A percentile compares a stretch with the other conserved stretches of the same genome.
These are phyloP conservation scores for Tiliqua scincoides DNA, from an alignment of 2,113 vertebrate genomes.

Conservation along the genomic window DNA sequence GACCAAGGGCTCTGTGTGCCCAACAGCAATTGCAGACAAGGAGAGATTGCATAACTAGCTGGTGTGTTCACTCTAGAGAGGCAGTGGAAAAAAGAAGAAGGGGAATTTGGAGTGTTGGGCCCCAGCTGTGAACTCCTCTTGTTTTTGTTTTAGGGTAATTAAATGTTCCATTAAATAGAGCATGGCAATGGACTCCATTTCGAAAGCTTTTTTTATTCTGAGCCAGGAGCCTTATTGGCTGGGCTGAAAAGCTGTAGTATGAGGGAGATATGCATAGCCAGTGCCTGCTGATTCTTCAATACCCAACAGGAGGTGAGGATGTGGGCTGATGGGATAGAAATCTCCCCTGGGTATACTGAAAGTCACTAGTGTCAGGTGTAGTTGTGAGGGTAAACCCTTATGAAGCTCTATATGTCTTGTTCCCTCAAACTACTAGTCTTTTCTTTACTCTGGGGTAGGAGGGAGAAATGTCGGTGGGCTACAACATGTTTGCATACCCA, in stretches of 20 bases:
- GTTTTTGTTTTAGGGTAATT: conserved; percentile 75
- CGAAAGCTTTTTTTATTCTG: conserved; percentile 55
- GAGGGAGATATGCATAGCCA: conserved; percentile 55
- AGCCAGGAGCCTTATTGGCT: conserved; percentile 42
- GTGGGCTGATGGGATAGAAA: not conserved
- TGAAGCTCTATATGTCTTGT: not conserved
- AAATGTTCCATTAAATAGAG: conserved; percentile 67
- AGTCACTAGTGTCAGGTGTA: not conserved
- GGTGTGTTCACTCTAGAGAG: conserved; percentile 24
- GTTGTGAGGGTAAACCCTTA: not conserved
- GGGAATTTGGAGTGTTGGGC: conserved; percentile 55
- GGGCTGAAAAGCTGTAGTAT: not conserved
- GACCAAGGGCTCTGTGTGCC: not conserved
- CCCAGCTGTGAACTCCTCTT: conserved; percentile 65
- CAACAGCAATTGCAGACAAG: not conserved
- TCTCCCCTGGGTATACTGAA: not conserved
- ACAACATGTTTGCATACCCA: not conserved
- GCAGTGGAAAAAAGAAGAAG: conserved; percentile 51
- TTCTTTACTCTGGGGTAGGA: not conserved
- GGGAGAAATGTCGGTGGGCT: not conserved
- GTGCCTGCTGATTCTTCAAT: conserved; percentile 29
- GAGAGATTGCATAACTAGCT: conserved; percentile 49
- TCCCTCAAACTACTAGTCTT: not conserved
- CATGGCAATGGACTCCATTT: conserved; percentile 53
- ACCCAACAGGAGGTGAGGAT: conserved; percentile 28